Percentiles rank a stretch among this genome's conserved stretches.
phyloP scores from a whole-genome alignment of 1,140 invertebrate genomes.

The Lepidurus apus region DNA sequence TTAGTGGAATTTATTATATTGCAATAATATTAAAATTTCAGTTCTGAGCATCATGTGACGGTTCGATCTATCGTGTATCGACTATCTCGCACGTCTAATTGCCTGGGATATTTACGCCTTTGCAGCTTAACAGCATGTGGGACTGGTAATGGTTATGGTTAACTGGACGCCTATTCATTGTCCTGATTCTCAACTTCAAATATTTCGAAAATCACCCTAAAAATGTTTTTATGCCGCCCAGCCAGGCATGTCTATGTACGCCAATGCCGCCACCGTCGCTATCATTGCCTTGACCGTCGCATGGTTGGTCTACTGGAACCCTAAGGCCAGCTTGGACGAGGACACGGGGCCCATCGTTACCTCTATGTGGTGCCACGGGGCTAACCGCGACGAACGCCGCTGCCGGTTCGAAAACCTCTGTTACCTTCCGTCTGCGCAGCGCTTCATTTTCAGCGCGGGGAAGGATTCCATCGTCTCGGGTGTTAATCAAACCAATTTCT shows the following conservation, averaged over 20 bases:
- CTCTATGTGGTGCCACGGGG: neutral
- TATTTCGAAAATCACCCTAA: too few species aligned
- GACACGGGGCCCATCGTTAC: neutral
- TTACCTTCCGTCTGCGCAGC: neutral
- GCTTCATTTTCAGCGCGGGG: constrained; percentile 3
- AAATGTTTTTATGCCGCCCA: neutral
- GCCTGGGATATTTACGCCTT: too few species aligned
- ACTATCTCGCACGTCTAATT: too few species aligned
- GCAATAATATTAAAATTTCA: too few species aligned
- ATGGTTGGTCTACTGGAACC: neutral
- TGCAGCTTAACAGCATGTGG: too few species aligned
- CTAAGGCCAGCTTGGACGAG: neutral
- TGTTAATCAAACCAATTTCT: neutral
- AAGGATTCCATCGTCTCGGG: neutral
- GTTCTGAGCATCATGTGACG: too few species aligned
- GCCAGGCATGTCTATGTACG: neutral
- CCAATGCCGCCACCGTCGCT: neutral
- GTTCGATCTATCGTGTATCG: too few species aligned
- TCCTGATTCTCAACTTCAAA: too few species aligned
- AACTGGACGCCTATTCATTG: too few species aligned
- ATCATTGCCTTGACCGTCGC: neutral
- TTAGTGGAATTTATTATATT: too few species aligned
- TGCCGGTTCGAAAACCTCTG: constrained; percentile 9
- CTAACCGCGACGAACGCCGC: constrained; percentile 1
- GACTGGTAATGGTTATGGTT: too few species aligned